These are phyloP conservation scores for Caenorhabditis uteleia DNA, from an alignment of 2,888 invertebrate species.

Conservation along the genomic window DNA sequence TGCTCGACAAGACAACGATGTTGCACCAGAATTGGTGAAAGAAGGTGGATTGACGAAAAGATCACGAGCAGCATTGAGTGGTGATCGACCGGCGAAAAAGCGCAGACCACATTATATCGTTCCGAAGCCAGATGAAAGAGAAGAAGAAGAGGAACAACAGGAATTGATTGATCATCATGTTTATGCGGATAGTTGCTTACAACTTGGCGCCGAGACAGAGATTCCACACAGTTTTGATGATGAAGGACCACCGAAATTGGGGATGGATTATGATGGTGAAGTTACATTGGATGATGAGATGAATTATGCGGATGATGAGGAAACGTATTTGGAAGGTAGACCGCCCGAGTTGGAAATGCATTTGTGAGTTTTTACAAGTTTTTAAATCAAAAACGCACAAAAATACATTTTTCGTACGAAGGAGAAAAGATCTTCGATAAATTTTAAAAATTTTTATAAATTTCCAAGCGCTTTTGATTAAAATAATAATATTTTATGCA, in stretches of 20 bases:
- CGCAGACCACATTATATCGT: too few species aligned
- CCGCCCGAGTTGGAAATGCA: slow-evolving; percentile 23
- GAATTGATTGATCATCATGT: not conserved
- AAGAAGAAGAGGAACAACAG: slow-evolving; percentile 2
- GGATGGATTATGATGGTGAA: slow-evolving; percentile 2
- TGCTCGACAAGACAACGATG: not conserved
- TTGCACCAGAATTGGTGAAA: not conserved
- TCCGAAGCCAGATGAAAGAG: not conserved
- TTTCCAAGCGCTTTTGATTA: too few species aligned
- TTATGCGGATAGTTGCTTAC: slow-evolving; percentile 3
- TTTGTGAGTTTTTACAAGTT: not conserved
- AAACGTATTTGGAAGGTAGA: slow-evolving; percentile 15
- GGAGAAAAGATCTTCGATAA: too few species aligned
- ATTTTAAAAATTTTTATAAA: too few species aligned
- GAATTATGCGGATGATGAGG: slow-evolving; percentile 9
- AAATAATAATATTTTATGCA: too few species aligned
- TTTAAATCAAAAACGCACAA: slow-evolving; percentile 7
- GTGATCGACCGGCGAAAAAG: too few species aligned
- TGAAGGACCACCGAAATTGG: slow-evolving; percentile 22
- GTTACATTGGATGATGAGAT: slow-evolving; percentile 5
- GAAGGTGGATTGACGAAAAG: not conserved
- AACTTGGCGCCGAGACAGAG: slow-evolving; percentile 19
- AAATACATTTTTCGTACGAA: not conserved
- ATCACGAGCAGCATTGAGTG: not conserved
- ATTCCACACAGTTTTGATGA: not conserved